These are phyloP conservation scores for Paradoxurus hermaphroditus DNA, from an alignment of 2,113 vertebrate genomes.

Conservation along the genomic window DNA sequence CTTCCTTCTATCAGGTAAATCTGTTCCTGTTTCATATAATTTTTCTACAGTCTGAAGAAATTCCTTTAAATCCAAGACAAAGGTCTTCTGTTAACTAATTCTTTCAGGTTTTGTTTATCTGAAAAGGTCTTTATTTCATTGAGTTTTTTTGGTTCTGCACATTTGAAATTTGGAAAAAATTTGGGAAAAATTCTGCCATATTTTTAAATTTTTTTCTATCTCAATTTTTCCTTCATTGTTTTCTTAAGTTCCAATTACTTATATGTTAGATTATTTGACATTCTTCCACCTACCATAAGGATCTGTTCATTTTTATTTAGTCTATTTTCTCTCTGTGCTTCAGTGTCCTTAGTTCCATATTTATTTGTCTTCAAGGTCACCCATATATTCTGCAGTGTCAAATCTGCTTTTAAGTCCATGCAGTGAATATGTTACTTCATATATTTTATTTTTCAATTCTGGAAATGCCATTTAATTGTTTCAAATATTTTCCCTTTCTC, in stretches of 20 bases:
- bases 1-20: neutral
- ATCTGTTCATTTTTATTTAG: neutral
- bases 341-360: neutral
- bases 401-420: neutral
- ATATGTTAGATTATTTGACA: neutral
- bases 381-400: neutral
- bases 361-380: neutral
- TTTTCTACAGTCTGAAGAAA: neutral
- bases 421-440: neutral
- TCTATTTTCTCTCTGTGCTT: neutral
- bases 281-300: neutral
- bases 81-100: neutral
- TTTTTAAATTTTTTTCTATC: neutral
- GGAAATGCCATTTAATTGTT: neutral
- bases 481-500: neutral
- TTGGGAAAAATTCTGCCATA: no score
- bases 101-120: neutral
- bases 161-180: constrained; percentile 20
- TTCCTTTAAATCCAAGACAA: neutral
- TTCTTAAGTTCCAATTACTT: neutral
- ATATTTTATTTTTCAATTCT: neutral
- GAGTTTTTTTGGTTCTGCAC: neutral
- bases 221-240: neutral
- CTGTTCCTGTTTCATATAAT: neutral
- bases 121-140: neutral